These are phyloP conservation scores for Caenorhabditis latens DNA, from an alignment of 1,140 invertebrate genomes.

Conservation along the genomic window DNA sequence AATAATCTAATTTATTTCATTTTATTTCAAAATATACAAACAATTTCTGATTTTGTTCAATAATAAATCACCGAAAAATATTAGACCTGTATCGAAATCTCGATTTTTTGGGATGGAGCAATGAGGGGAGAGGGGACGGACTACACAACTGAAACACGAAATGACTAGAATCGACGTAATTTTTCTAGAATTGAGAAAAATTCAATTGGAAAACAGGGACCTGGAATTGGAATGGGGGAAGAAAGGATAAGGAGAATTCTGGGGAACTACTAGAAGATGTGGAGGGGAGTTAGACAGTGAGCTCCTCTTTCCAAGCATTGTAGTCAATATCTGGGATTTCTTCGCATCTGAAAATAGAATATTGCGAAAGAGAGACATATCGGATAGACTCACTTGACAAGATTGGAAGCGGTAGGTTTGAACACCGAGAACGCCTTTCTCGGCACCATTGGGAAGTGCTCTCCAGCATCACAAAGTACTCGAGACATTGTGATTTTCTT, in stretches of 20 bases:
- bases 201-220: neutral
- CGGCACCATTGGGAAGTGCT: conserved; percentile 79
- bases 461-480: conserved; percentile 86
- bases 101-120: conserved; percentile 7
- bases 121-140: neutral
- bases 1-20: conserved; percentile 1
- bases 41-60: neutral
- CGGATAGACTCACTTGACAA: conserved; percentile 31
- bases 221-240: neutral
- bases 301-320: conserved; percentile 66
- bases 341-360: conserved; percentile 56
- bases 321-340: conserved; percentile 64
- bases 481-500: conserved; percentile 83
- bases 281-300: conserved; percentile 30
- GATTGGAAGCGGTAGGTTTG: conserved; percentile 58
- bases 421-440: conserved; percentile 62
- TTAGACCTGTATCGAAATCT: conserved; percentile 51
- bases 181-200: neutral
- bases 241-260: neutral
- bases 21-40: conserved; percentile 20
- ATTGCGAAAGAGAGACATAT: neutral
- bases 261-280: neutral
- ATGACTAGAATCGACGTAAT: conserved; percentile 48
- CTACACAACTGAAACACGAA: no score
- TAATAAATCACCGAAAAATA: conserved; percentile 47